Conservation (phyloP, 2,797 vertebrate genomes). For the Huso huso region DNA sequence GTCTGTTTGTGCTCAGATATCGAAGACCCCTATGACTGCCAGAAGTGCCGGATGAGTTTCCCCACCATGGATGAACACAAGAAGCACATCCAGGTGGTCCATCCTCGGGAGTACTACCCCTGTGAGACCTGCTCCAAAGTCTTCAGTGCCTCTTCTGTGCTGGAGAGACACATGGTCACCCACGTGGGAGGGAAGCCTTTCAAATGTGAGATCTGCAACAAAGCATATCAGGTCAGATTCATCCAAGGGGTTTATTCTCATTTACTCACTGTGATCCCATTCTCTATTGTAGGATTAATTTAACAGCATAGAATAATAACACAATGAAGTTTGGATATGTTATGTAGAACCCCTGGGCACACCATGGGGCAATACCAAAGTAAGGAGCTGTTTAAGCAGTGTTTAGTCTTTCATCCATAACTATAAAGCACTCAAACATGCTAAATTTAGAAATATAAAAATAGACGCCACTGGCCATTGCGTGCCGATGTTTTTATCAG, state of each 20-base stretch:
- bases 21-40: conserved; percentile 76
- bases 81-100: conserved; percentile 69
- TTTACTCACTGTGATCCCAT: background rate
- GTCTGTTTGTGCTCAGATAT: conserved; percentile 49
- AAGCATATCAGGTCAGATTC: conserved; percentile 75
- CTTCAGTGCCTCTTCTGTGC: conserved; percentile 62
- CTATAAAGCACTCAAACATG: no score
- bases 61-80: conserved; percentile 72
- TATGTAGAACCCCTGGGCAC: no score
- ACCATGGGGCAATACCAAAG: no score
- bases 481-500: no score
- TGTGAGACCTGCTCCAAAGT: conserved; percentile 71
- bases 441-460: no score
- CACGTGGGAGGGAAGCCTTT: conserved; percentile 73
- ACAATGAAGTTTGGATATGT: background rate
- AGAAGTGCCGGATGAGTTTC: conserved; percentile 85
- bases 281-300: background rate
- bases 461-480: no score
- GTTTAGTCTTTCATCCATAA: no score
- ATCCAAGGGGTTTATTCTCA: background rate
- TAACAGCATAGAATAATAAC: background rate
- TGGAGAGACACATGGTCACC: conserved; percentile 69
- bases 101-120: conserved; percentile 74
- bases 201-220: conserved; percentile 78
- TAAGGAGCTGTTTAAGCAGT: no score